Evolutionary conservation across 2,797 vertebrate genomes (phyloP), one percentile per base, ranked within the genome.

Genomic region (Falco concolor): DNA sequence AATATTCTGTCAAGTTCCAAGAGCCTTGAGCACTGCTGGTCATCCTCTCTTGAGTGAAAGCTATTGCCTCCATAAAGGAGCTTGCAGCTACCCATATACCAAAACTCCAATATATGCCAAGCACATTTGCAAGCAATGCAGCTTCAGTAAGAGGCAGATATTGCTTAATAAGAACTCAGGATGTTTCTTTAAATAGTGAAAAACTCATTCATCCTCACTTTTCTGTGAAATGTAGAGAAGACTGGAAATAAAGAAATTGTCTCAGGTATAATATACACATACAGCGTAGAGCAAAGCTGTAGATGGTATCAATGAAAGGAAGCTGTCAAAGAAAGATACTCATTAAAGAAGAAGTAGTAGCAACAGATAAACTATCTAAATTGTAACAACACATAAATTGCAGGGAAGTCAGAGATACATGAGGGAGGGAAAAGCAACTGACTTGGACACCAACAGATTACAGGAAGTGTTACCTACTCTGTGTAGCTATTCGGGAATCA

Each of bases 231-330:
- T 0, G 12, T 5, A 27, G 32, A 32, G 19, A 81, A 69, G 59
- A 45, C 2, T 30, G 50, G 38, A 85, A 79, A 60, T 4, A 28
- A 30, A 73, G 42, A 45, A 80, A 67, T 14, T 74, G 65, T 30
- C 44, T 57, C 19, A 52, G 65, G 40, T 52, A 8, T 75, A 72
- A 72, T 0, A 0, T 16, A n/a, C 14, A 5, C 17, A 17, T 11
- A 25, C 1, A 30, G n/a, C 9, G 15, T 11, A 57, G 10, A 69
- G 63, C 20, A 68, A 64, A 47, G 64, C 21, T 52, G 3, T 12
- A 40, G 50, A 42, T 27, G 47, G 72, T 22, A 42, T 30, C 73
- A 53, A 42, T 36, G 14, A 54, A 76, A 90, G 28, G n/a, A 74
- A 54, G 68, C 36, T 30, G 76, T 38, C 68, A 84, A 38, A 74